A percentile compares a stretch with the other conserved stretches of the same genome.
These are phyloP conservation scores for Cecidostiba fungosa DNA, from an alignment of 2,888 invertebrate species.

Conservation along the genomic window DNA sequence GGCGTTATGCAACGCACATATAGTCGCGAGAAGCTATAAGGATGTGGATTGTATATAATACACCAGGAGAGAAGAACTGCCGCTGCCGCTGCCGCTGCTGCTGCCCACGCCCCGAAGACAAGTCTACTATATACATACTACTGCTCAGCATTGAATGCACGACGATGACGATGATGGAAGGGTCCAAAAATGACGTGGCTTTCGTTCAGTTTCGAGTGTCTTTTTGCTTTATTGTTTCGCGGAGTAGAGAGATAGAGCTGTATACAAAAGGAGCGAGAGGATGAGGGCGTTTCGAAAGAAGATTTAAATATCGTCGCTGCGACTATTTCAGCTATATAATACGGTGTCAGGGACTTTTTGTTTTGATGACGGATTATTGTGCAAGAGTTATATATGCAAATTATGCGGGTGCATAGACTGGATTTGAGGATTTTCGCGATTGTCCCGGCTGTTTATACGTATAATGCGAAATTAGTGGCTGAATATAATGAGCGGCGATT, in stretches of 20 bases:
- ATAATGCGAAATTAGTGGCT: not conserved
- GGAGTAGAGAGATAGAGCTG: not conserved
- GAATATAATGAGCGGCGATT: not conserved
- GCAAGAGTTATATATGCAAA: conserved; percentile 30
- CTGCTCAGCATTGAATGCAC: not conserved
- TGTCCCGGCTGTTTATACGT: not conserved
- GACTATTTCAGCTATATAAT: not conserved
- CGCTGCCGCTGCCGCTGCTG: not conserved
- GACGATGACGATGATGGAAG: conserved; percentile 14
- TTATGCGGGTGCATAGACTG: conserved; percentile 21
- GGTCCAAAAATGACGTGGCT: conserved; percentile 3
- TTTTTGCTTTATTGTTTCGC: conserved; percentile 11
- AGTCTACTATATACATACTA: not conserved
- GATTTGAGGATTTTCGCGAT: not conserved
- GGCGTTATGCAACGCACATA: not conserved
- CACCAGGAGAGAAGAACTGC: not conserved
- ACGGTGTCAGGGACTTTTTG: not conserved
- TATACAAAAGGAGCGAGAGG: conserved; percentile 8
- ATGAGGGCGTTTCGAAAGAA: conserved; percentile 41
- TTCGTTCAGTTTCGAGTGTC: not conserved
- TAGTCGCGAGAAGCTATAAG: conserved; percentile 9
- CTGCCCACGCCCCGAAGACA: conserved; percentile 14
- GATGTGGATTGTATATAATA: not conserved
- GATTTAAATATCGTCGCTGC: conserved; percentile 43
- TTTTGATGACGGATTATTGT: not conserved